Conservation (phyloP, 2,888 invertebrate species). For the Dascillus cervinus region DNA sequence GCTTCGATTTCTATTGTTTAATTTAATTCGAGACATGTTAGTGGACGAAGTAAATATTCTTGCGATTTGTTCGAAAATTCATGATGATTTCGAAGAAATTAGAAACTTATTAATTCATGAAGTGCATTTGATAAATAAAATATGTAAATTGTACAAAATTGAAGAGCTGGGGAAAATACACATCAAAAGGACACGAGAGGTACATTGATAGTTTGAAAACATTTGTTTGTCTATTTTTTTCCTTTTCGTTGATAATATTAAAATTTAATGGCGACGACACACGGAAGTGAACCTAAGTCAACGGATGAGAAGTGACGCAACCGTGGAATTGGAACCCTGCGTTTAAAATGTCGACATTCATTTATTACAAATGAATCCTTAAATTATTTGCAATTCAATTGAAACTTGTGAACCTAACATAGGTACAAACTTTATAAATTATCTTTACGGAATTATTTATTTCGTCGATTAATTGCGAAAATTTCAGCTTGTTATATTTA, state of each 20-base stretch:
- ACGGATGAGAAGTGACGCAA: conserved; percentile 33
- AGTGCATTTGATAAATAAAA: no score
- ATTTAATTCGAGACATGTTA: no score
- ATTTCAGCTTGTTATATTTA: conserved; percentile 11
- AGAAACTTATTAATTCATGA: no score
- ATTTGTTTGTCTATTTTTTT: conserved; percentile 31
- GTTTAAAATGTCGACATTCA: conserved; percentile 34
- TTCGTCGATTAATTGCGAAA: conserved; percentile 14
- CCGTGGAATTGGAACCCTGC: conserved; percentile 21
- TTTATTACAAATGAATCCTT: conserved; percentile 29
- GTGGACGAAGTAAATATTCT: no score
- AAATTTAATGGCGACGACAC: conserved; percentile 33
- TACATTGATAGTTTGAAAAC: conserved; percentile 21
- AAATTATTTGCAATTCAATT: conserved; percentile 34
- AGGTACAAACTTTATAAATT: conserved; percentile 30
- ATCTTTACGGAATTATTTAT: conserved; percentile 30
- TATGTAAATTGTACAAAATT: no score
- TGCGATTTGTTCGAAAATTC: no score
- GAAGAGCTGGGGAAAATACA: conserved; percentile 20
- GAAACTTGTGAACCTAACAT: conserved; percentile 32
- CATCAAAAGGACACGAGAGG: conserved; percentile 27
- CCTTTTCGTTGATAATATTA: no score
- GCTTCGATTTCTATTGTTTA: no score
- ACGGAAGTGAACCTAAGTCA: conserved; percentile 32
- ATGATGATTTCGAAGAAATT: no score